Conservation (phyloP, 2,888 invertebrate genomes). For the Eristalinus aeneus region DNA sequence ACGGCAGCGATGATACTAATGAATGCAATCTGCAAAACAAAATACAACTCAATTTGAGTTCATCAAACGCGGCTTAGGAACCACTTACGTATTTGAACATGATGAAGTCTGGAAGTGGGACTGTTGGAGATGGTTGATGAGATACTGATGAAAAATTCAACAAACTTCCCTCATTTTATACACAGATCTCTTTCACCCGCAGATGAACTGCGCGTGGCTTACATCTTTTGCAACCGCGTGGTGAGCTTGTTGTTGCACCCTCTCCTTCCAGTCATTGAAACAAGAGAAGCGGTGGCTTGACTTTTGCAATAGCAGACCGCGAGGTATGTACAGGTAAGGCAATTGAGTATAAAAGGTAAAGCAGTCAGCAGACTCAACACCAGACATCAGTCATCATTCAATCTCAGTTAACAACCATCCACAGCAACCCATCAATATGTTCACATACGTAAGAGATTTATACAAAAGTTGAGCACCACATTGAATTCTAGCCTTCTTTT, state of each 20-base stretch:
- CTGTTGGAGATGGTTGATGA: constrained; percentile 18
- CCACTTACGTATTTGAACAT: constrained; percentile 62
- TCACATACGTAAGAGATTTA: constrained; percentile 35
- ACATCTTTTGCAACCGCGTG: background rate
- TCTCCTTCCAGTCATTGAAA: background rate
- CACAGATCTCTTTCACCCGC: background rate
- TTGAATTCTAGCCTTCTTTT: no score
- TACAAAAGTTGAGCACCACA: no score
- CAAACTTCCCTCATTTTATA: constrained; percentile 7
- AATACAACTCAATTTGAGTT: background rate
- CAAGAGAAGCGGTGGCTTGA: background rate
- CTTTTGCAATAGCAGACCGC: background rate
- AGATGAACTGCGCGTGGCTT: background rate
- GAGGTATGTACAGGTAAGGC: background rate
- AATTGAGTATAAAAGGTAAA: constrained; percentile 21
- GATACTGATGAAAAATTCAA: constrained; percentile 27
- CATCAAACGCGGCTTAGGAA: background rate
- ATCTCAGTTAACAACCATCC: background rate
- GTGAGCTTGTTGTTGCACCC: background rate
- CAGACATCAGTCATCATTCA: constrained; percentile 41
- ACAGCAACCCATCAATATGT: constrained; percentile 27
- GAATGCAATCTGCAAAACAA: constrained; percentile 11
- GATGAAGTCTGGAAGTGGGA: background rate
- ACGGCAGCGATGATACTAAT: constrained; percentile 6
- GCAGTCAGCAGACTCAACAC: background rate